These are phyloP conservation scores for Lepidocolaptes lacrymiger DNA, from an alignment of 2,797 vertebrate species.

Conservation along the genomic window DNA sequence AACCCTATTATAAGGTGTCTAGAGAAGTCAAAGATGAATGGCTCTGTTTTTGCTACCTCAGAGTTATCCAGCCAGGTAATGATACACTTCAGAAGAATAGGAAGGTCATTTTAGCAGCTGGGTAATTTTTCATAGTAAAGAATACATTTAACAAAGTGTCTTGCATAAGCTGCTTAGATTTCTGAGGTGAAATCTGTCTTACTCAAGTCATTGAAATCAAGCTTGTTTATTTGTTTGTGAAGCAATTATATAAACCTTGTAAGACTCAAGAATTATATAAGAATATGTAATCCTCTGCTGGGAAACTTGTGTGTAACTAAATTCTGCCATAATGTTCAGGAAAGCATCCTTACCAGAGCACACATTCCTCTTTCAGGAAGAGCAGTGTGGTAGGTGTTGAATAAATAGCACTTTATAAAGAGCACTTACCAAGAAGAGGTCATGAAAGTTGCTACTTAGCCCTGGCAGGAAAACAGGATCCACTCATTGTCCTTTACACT, in stretches of 20 bases:
- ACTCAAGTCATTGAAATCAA: not conserved
- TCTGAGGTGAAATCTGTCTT: not conserved
- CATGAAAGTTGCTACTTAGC: not conserved
- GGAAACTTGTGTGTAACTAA: not conserved
- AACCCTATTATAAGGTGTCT: not conserved
- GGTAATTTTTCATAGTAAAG: not conserved
- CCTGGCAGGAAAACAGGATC: not conserved
- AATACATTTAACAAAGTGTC: not conserved
- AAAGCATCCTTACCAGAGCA: not conserved
- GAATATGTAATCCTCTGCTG: not conserved
- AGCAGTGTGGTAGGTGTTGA: not conserved
- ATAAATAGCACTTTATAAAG: not conserved
- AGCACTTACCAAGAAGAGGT: not conserved
- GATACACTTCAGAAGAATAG: not conserved
- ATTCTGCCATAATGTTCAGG: not conserved
- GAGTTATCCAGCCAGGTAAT: not conserved
- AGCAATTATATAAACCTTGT: not conserved
- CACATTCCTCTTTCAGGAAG: not conserved
- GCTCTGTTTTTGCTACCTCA: not conserved
- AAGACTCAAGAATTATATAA: not conserved
- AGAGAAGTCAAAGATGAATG: not conserved
- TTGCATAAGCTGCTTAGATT: not conserved
- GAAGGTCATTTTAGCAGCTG: not conserved
- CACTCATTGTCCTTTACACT: not conserved
- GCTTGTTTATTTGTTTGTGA: not conserved